Percentiles rank a stretch among this genome's conserved stretches.
These are phyloP conservation scores for Sciurus niger DNA, from an alignment of 2,113 vertebrate species.

Conservation along the genomic window DNA sequence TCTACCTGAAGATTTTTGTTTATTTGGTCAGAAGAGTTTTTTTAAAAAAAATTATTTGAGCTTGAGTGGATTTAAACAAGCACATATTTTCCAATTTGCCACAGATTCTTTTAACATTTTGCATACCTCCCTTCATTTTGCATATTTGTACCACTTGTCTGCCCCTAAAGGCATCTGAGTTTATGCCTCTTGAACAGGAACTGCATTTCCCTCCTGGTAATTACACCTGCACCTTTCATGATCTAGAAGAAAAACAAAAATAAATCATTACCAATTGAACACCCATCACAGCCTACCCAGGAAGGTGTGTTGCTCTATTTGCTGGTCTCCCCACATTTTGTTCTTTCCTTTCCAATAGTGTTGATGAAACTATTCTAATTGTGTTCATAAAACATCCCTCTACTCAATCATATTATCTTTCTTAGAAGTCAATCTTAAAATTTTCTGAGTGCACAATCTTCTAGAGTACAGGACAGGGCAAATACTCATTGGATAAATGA, in stretches of 20 bases:
- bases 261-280: neutral
- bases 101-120: neutral
- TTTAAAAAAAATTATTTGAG: slow-evolving; percentile 9
- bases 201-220: slow-evolving; percentile 6
- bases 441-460: neutral
- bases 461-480: too few relatives aligned
- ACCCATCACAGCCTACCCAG: neutral
- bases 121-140: neutral
- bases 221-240: neutral
- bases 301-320: neutral
- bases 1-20: neutral
- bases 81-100: neutral
- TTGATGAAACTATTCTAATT: neutral
- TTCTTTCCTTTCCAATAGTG: neutral
- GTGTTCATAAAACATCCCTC: neutral
- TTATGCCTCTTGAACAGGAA: slow-evolving; percentile 28
- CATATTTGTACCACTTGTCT: slow-evolving; percentile 47
- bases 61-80: slow-evolving; percentile 30
- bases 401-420: neutral
- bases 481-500: neutral
- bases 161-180: slow-evolving; percentile 18
- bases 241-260: neutral
- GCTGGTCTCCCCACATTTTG: neutral
- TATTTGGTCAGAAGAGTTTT: slow-evolving; percentile 45
- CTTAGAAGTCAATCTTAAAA: neutral